Evolutionary conservation across 2,113 vertebrate species (phyloP).

Genomic region (Microcebus tavaratra): DNA sequence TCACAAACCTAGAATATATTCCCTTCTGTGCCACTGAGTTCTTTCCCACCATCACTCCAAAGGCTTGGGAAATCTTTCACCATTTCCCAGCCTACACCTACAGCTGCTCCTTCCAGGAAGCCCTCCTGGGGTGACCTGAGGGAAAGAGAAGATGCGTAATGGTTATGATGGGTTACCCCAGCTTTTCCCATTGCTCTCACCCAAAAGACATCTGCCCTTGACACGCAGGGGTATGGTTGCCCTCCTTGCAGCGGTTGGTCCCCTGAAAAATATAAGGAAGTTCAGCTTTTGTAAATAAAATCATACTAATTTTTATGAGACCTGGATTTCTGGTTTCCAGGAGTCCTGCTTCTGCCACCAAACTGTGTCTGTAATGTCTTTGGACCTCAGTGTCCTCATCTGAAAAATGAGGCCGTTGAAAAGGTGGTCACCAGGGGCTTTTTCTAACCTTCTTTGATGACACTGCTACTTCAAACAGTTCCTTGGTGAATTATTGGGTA

Average conservation of each 20-base stretch:
- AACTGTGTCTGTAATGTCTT: neutral
- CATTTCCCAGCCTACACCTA: neutral
- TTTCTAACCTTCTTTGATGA: neutral
- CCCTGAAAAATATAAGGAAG: neutral
- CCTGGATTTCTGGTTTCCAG: neutral
- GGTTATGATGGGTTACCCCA: too few species aligned
- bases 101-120: neutral
- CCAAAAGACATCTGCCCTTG: neutral
- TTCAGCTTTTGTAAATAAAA: neutral
- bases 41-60: neutral
- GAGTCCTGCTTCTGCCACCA: neutral
- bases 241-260: neutral
- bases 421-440: neutral
- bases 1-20: neutral
- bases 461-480: neutral
- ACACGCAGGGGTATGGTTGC: neutral
- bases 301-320: neutral
- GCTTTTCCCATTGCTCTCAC: neutral
- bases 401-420: neutral
- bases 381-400: neutral
- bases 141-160: neutral
- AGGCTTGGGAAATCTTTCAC: neutral
- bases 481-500: slow-evolving; percentile 34
- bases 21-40: neutral
- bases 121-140: neutral